Conservation (phyloP, 2,113 vertebrate genomes). For the Proterorhinus semilunaris region DNA sequence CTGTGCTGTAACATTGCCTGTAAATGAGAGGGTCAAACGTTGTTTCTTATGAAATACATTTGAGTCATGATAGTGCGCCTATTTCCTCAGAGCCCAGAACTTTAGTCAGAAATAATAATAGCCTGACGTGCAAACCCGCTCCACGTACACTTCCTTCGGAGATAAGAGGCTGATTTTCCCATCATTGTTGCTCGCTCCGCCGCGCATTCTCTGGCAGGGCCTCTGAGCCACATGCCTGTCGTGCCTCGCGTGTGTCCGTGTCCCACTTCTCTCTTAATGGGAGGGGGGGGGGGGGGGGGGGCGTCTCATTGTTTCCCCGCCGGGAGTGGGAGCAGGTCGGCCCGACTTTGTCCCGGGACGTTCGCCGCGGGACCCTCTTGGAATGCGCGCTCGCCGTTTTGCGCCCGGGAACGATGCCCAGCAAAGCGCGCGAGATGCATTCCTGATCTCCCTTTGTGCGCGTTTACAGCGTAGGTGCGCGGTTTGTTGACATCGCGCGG, state of each 20-base stretch:
- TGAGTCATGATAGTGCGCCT: no score
- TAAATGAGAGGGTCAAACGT: no score
- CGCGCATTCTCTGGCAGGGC: slow-evolving; percentile 53
- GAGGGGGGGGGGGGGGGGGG: slow-evolving; percentile 48
- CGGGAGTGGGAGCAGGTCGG: slow-evolving; percentile 38
- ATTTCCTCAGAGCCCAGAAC: not conserved
- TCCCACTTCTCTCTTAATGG: slow-evolving; percentile 50
- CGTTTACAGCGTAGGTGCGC: slow-evolving; percentile 24
- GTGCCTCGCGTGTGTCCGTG: slow-evolving; percentile 42
- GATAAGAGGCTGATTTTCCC: slow-evolving; percentile 66
- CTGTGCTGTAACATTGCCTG: no score
- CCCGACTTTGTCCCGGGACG: slow-evolving; percentile 24
- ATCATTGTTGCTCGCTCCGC: slow-evolving; percentile 67
- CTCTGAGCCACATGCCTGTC: slow-evolving; percentile 47
- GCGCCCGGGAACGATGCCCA: slow-evolving; percentile 38
- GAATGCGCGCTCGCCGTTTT: slow-evolving; percentile 14
- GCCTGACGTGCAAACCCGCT: slow-evolving; percentile 12
- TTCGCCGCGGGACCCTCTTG: slow-evolving; percentile 32
- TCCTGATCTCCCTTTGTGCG: slow-evolving; percentile 32
- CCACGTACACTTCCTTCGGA: slow-evolving; percentile 53
- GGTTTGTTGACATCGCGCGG: slow-evolving; percentile 18
- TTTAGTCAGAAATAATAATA: slow-evolving; percentile 1
- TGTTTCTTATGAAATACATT: no score
- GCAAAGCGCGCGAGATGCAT: slow-evolving; percentile 2
- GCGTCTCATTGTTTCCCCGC: slow-evolving; percentile 56